Evolutionary conservation across 1,140 invertebrate genomes (phyloP), one percentile per base, ranked within the genome.

Genomic region (Hyposmocoma kahamanoa): DNA sequence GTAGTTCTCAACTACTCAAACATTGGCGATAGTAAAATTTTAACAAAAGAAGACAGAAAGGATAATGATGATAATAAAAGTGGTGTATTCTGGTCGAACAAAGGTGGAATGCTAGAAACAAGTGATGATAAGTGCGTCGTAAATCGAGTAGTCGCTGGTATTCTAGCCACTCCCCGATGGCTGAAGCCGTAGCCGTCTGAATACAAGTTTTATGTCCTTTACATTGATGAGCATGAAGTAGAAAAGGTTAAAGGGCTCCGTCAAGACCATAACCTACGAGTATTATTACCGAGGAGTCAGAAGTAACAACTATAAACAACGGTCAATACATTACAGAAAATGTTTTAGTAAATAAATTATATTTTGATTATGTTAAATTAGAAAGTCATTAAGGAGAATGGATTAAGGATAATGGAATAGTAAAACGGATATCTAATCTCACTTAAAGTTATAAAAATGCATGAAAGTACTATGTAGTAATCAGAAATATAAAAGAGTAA

Each of bases 121-220:
- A 53, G 67, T 66, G 68, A 72, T 70, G 61, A 67, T 68, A 73
- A 60, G 36, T 42, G 38, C 57, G 56, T 66, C 56, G 56, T 73
- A 72, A 76, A 73, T 72, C 59, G 57, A 62, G 61, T 46, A 55
- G 47, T 50, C 11, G 8, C 19, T 19, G 5, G 36, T 20, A 39
- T 10, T 8, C 51, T 57, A 55, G 62, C 59, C 62, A 66, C 59
- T 50, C 56, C 59, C 46, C 46, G n/a, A n/a, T n/a, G 42, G 47
- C 41, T 51, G 34, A 42, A 62, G 62, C 62, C 51, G 50, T 58
- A 54, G 56, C n/a, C n/a, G n/a, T n/a, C n/a, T n/a, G n/a, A n/a
- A n/a, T n/a, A 63, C 59, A 68, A 36, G 56, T 68, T 78, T 79
- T 75, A 75, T 70, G 72, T 68, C 69, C 58, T 64, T 66, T 71